Base-by-base conservation (phyloP, 2,888 invertebrate species). In the Tholera decimalis region DNA sequence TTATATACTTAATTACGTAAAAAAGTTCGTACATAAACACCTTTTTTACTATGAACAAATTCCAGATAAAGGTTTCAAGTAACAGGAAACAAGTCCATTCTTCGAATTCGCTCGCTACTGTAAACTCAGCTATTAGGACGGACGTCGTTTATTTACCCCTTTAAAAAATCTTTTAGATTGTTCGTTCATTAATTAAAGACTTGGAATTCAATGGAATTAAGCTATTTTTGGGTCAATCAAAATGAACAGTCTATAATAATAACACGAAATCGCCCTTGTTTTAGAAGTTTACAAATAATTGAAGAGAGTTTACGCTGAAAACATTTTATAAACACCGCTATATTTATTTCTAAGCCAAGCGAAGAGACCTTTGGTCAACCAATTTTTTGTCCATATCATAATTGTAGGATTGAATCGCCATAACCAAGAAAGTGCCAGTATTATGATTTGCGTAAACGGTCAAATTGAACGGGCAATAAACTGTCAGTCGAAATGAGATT, bases 401-500 rank as follows among this genome's bases (percentile, higher is more conserved):
- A 46, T 24, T 28, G 56, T 53, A 28, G 61, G 54, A 75, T 60
- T 46, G 2, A 55, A 63, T 58, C 11, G 8, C 49, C 26, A 54
- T 37, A 58, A 41, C 39, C 37, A 51, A 50, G 13, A 58, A 71
- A 66, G 59, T 72, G 62, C 69, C 61, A 58, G 71, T 68, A 72
- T 68, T 77, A 82, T 62, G 59, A 68, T 47, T 61, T 37, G 43
- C 56, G 26, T 66, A 50, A 54, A 68, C 57, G 26, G 69, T 75
- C 7, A 35, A 61, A 58, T 30, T 39, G 33, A 80, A 72, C 78
- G 82, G 80, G 90, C 86, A 86, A 88, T 91, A 89, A 89, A 88
- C 84, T 92, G 89, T 89, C 91, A 88, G 87, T 84, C 83, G 81
- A 79, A 72, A 90, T 91, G 91, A 79, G 77, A 82, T 66, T 75